A percentile compares a stretch with the other conserved stretches of the same genome.
phyloP scores from a whole-genome alignment of 2,888 invertebrate genomes.

The Oscheius sp. region DNA sequence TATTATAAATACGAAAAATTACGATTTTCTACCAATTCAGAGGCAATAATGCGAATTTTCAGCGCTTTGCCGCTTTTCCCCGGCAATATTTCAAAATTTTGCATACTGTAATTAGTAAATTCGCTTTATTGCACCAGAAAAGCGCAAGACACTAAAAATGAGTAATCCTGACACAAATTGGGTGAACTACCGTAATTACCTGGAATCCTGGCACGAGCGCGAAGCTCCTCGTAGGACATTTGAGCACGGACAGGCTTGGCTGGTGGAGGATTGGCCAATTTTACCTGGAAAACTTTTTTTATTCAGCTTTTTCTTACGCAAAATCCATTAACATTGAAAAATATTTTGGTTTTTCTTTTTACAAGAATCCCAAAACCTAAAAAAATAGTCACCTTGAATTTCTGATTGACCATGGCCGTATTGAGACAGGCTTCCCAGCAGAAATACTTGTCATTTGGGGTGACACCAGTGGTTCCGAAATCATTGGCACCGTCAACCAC shows the following conservation, averaged over 20 bases:
- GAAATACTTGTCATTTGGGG: conserved; percentile 40
- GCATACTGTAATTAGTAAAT: too few relatives aligned
- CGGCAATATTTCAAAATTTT: too few relatives aligned
- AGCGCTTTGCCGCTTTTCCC: too few relatives aligned
- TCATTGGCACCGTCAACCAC: conserved; percentile 50
- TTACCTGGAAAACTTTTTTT: not conserved
- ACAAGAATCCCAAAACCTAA: not conserved
- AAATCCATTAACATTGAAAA: too few relatives aligned
- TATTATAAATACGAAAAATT: too few relatives aligned
- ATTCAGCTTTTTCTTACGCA: too few relatives aligned
- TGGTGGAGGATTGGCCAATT: conserved; percentile 9
- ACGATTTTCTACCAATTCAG: too few relatives aligned
- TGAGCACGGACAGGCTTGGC: not conserved
- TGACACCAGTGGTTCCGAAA: conserved; percentile 30
- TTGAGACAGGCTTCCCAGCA: conserved; percentile 55
- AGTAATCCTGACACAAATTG: conserved; percentile 7
- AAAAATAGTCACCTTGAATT: conserved; percentile 49
- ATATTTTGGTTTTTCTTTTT: not conserved
- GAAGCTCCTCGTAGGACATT: conserved; percentile 3
- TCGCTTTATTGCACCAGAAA: too few relatives aligned
- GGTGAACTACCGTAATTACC: not conserved
- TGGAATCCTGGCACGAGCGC: not conserved
- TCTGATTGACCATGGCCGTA: conserved; percentile 50
- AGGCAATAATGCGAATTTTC: too few relatives aligned
- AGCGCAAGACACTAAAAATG: too few relatives aligned